Evolutionary conservation across 2,113 vertebrate genomes (phyloP), one percentile per base, ranked within the genome.

Genomic region (Strigops habroptila): DNA sequence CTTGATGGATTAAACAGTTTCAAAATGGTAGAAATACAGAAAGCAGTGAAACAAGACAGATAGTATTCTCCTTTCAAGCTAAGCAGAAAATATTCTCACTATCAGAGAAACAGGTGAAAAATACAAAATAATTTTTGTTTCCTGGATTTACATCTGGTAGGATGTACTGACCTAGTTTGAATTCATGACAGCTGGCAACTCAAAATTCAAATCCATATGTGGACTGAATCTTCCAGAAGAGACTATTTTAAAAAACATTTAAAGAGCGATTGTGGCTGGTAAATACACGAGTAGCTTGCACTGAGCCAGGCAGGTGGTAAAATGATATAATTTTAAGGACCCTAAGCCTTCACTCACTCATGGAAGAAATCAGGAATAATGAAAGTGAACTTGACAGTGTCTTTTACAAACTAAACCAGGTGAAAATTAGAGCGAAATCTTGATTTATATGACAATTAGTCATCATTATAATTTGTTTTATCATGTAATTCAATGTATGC

Each of bases 1-100:
- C 96, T 96, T 98, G 96, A 98, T 98, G 96, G 81, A 98, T 97
- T 97, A 98, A 98, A 96, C 97, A 98, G 97, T 97, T 98, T 96
- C 75, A 96, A 97, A 97, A 96, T 75, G 93, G 90, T 82, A 95
- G 89, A 97, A 96, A 96, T 96, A 93, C 44, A 96, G 93, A 91
- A 97, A 97, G 74, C 41, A 82, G 91, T 97, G 71, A 95, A 97
- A 97, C 52, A 96, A 96, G 96, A 97, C 67, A 95, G 93, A 95
- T 86, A 97, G 70, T 68, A 88, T 88, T 92, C 57, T 53, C 33
- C 31, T 75, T 91, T 79, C 3, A 18, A 94, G 76, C 11, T 41
- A 57, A 87, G 77, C 49, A 92, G 74, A 76, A 80, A 80, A 78
- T 84, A 90, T 51, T 53, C 37, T 70, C 6, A 74, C 22, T 73